Percentiles rank a stretch among this genome's conserved stretches.
phyloP scores from a whole-genome alignment of 2,113 vertebrate species.

The Phyllopteryx taeniolatus region DNA sequence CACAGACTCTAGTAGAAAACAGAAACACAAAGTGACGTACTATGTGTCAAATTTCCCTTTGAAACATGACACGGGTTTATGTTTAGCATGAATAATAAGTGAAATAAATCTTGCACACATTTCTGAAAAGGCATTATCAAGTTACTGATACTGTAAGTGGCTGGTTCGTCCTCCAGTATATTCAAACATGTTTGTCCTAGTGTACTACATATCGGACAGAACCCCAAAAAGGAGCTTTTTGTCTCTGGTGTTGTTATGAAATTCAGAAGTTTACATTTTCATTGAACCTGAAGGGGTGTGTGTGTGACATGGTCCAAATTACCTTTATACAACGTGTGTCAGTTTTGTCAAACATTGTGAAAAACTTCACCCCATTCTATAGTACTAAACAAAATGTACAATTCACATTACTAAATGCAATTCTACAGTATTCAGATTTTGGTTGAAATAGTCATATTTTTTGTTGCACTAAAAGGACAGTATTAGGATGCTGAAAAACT shows the following conservation, averaged over 20 bases:
- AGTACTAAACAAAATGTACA: background rate
- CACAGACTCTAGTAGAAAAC: background rate
- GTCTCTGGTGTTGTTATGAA: background rate
- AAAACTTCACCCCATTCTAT: background rate
- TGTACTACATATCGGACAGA: background rate
- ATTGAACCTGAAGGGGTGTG: background rate
- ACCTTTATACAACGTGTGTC: background rate
- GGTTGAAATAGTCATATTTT: background rate
- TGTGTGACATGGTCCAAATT: background rate
- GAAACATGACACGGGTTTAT: too few species aligned
- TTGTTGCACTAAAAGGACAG: background rate
- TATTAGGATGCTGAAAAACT: background rate
- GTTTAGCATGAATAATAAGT: background rate
- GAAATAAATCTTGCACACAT: background rate
- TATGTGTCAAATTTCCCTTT: background rate
- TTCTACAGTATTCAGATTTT: background rate
- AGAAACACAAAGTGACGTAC: background rate
- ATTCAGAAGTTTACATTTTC: background rate
- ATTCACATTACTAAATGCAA: background rate
- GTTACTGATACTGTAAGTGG: background rate
- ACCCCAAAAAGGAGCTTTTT: background rate
- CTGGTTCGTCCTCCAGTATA: too few species aligned
- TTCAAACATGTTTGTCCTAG: too few species aligned
- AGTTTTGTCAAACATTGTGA: background rate
- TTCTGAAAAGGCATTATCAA: background rate